Evolutionary conservation across 1,140 invertebrate genomes (phyloP).

Genomic region (Drosophila parabipectinata): DNA sequence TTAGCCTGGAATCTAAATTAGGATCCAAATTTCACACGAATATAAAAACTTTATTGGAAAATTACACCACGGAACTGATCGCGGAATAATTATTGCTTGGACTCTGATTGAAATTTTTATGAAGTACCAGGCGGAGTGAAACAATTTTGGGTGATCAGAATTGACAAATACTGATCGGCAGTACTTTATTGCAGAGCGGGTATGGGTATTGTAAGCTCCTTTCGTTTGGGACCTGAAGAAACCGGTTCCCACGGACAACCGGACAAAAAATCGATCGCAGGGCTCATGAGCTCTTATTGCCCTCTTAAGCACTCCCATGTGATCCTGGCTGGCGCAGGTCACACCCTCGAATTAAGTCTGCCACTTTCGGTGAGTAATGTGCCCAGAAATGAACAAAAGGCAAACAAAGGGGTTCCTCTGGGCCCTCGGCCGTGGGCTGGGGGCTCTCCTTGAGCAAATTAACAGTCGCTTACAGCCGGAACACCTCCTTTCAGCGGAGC

Average conservation of each 20-base stretch:
- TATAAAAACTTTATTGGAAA: slow-evolving; percentile 17
- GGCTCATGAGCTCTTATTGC: slow-evolving; percentile 49
- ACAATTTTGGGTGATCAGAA: not conserved
- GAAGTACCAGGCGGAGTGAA: not conserved
- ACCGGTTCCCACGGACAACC: slow-evolving; percentile 23
- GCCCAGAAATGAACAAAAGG: slow-evolving; percentile 38
- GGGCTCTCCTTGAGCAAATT: slow-evolving; percentile 53
- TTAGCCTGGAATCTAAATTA: slow-evolving; percentile 50
- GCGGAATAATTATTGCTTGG: slow-evolving; percentile 19
- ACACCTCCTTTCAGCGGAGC: slow-evolving; percentile 72
- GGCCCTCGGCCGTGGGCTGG: not conserved
- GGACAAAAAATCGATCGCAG: slow-evolving; percentile 37
- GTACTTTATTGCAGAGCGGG: slow-evolving; percentile 2
- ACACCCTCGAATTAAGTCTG: slow-evolving; percentile 74
- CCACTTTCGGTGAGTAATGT: slow-evolving; percentile 74
- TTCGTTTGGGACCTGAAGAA: slow-evolving; percentile 1
- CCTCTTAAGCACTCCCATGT: slow-evolving; percentile 55
- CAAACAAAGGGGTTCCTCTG: slow-evolving; percentile 39
- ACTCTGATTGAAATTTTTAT: slow-evolving; percentile 1
- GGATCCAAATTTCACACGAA: slow-evolving; percentile 22
- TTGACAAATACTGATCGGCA: too few species aligned
- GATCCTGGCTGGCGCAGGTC: slow-evolving; percentile 61
- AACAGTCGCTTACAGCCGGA: slow-evolving; percentile 74
- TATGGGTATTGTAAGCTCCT: not conserved
- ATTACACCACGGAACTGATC: slow-evolving; percentile 3